Base-by-base conservation (phyloP, 2,888 invertebrate genomes). In the Acleris sparsana region DNA sequence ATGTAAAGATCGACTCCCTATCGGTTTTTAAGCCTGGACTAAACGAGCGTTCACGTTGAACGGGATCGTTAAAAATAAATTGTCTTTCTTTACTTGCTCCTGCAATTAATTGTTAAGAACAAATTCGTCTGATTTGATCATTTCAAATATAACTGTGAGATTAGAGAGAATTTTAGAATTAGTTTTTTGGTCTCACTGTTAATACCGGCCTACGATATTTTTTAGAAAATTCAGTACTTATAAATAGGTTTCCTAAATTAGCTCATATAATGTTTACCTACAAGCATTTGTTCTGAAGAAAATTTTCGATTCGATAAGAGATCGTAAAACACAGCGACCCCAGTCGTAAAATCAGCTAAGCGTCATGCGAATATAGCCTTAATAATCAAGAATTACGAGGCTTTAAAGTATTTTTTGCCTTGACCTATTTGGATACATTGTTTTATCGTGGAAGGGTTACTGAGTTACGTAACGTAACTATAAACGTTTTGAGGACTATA, bases 391-490 rank as follows among this genome's bases (percentile, higher is more conserved):
- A 81, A 79, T 80, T 83, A 82, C 80, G 76, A 77, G 80, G 80
- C 74, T 78, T 75, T 69, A 72, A 74, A 76, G 75, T 69, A 69
- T 75, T 81, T 83, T 89, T 87, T 80, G 82, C 86, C 82, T 83
- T 82, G 78, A 78, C 74, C 75, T 74, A 77, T 76, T 75, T 77
- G 76, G 76, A 78, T 75, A 83, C 86, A 89, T 87, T 89, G 87
- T 89, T 92, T 91, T 88, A 90, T 81, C 68, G 67, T 75, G 73
- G 80, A 89, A 87, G 88, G 88, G 89, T 89, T 89, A 88, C 89
- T 82, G 76, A 83, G 84, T 88, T 88, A 89, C 87, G 87, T 85
- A 88, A 88, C 83, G 79, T 82, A 80, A 86, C 85, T 84, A 86
- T 88, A 87, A 90, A 88, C 84, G 83, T 83, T 87, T 88, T 83